Evolutionary conservation across 2,113 vertebrate species (phyloP).

Genomic region (Ondatra zibethicus): DNA sequence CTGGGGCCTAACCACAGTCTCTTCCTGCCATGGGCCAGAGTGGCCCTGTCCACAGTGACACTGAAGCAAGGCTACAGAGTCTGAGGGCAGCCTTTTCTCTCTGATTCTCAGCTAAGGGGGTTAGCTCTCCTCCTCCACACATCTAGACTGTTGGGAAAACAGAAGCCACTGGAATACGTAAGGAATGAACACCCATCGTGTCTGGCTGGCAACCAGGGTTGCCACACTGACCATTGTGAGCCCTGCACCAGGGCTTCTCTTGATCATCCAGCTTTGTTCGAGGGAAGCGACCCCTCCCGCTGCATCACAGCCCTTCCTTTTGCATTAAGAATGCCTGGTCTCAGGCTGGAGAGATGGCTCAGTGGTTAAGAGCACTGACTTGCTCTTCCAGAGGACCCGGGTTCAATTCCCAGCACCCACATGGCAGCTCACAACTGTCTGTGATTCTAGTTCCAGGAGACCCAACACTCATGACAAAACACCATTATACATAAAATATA

Average conservation of each 20-base stretch:
- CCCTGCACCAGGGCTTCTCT: background rate
- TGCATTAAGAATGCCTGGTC: too few relatives aligned
- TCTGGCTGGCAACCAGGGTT: background rate
- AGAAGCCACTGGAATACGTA: background rate
- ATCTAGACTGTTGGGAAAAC: background rate
- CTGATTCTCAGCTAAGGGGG: background rate
- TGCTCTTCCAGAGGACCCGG: background rate
- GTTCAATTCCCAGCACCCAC: background rate
- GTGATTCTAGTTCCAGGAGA: background rate
- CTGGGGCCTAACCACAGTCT: background rate
- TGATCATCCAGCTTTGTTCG: background rate
- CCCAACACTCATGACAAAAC: background rate
- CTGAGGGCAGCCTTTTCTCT: background rate
- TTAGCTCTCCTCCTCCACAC: background rate
- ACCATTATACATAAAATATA: background rate
- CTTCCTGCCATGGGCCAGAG: background rate
- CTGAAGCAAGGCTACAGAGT: background rate
- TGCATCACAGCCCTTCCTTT: accelerated
- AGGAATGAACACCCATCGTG: background rate
- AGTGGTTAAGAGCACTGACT: background rate
- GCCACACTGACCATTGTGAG: background rate
- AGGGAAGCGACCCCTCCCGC: background rate
- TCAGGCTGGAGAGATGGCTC: background rate
- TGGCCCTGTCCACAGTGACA: background rate
- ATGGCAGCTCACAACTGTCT: background rate